Conservation (phyloP, 2,797 vertebrate genomes). For the Nannoperca australis region DNA sequence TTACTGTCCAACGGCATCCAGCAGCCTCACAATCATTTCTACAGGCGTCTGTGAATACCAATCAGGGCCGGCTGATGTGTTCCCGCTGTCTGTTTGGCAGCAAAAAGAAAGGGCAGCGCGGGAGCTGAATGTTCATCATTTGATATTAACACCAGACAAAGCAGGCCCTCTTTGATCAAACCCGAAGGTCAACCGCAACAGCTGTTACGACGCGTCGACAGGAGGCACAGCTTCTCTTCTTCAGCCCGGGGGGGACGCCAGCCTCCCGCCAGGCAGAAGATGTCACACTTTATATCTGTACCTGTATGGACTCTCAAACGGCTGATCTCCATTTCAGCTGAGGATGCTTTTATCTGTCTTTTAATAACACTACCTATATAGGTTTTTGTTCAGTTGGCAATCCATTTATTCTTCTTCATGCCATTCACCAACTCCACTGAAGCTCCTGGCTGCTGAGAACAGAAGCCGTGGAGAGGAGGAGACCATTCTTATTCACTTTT, state of each 20-base stretch:
- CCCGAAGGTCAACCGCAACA: conserved; percentile 79
- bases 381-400: background rate
- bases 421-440: background rate
- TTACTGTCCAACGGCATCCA: conserved; percentile 53
- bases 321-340: background rate
- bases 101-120: conserved; percentile 65
- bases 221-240: conserved; percentile 50
- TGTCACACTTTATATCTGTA: background rate
- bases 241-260: conserved; percentile 49
- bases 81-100: conserved; percentile 69
- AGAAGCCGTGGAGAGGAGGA: conserved; percentile 1
- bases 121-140: conserved; percentile 78
- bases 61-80: conserved; percentile 63
- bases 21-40: conserved; percentile 62
- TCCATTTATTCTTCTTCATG: background rate
- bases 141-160: conserved; percentile 80
- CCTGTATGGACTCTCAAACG: background rate
- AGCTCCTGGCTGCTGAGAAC: conserved; percentile 8
- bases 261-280: conserved; percentile 39
- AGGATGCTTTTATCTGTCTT: background rate
- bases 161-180: conserved; percentile 78
- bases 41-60: conserved; percentile 66
- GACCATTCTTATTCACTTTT: conserved; percentile 14
- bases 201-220: conserved; percentile 63
- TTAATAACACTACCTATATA: background rate